Evolutionary conservation across 2,888 invertebrate genomes (phyloP), one percentile per base, ranked within the genome.

Genomic region (Atrina japonica): DNA sequence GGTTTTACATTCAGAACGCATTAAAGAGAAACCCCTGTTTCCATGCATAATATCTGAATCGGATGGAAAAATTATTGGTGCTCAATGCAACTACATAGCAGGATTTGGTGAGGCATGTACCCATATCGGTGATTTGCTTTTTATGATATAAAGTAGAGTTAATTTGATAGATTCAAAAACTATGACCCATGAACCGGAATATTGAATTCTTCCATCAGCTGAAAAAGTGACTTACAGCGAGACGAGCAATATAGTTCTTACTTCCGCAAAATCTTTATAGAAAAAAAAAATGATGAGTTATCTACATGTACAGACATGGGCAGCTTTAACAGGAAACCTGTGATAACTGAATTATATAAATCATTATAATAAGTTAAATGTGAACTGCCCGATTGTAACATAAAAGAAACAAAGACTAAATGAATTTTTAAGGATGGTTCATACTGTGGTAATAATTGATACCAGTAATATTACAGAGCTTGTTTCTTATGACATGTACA

Each of bases 1-100:
- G 35, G 35, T 11, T 35, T 25, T 67, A 2, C 71, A 71, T 29
- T 75, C 71, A 1, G 56, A 68, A 45, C 47, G 61, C 9, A n/a
- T 67, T 23, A 45, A 35, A 30, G 55, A 70, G 29, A 59, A 64
- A 40, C 56, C 60, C 9, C 58, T 68, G 18, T 5, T 27, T n/a
- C 76, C 70, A 41, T 76, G 66, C 66, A 16, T 76, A 5, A 66
- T 66, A 29, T 43, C 49, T 1, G 53, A 64, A 25, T 50, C 47
- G 27, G 43, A 58, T 56, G 68, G 68, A 16, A 64, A 25, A 14
- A 58, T 78, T 0, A 0, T 56, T 16, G 69, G 56, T n/a, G 72
- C 75, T 3, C 79, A 81, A 43, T 82, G 79, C 50, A 70, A 60
- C 40, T 79, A 79, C 60, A 79, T 79, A 75, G 79, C 79, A 11